Base-by-base conservation (phyloP, 2,113 vertebrate genomes). In the Scalopus aquaticus region DNA sequence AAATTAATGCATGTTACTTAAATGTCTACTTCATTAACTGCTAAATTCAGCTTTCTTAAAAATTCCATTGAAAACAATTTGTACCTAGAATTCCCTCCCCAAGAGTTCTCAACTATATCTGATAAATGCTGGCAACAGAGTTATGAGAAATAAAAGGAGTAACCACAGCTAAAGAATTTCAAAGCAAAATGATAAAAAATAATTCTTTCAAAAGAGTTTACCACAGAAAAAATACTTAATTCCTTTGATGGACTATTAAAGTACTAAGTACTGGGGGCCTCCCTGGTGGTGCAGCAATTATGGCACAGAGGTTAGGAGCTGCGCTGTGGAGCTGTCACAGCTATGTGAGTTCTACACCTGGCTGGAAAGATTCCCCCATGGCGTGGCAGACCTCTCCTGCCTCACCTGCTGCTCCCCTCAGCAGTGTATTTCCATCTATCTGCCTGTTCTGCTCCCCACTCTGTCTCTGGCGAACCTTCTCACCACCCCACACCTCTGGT, bases 131-230 rank as follows among this genome's bases (percentile, higher is more conserved):
- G 19, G 24, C 58, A 94, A 85, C 35, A 44, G 4, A 17, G 17
- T 39, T 88, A 20, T 91, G 13, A 74, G 58, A 95, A 92, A 95
- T 93, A 58, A 95, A 89, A 88, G 64, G 28, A 69, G 24, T 84
- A 72, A 28, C 72, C 81, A n/a, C 15, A 67, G 26, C 28, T 80
- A 76, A 90, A 35, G 87, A 65, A 80, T 90, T 82, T 88, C 65
- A 77, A 46, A 81, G 35, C 16, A 92, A 92, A 92, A 72, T 72
- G 24, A 82, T 67, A 60, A 70, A 88, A 64, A 60, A 70, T 79
- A 67, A 65, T 58, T 87, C 17, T 88, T 65, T 89, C 49, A 90
- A 69, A 91, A 91, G 51, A 92, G 67, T 88, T 88, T 90, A 30
- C 51, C 72, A 56, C 60, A 62, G 39, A 13, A 84, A 92, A 70